Evolutionary conservation across 2,113 vertebrate species (phyloP).

Genomic region (Microtus montanus): DNA sequence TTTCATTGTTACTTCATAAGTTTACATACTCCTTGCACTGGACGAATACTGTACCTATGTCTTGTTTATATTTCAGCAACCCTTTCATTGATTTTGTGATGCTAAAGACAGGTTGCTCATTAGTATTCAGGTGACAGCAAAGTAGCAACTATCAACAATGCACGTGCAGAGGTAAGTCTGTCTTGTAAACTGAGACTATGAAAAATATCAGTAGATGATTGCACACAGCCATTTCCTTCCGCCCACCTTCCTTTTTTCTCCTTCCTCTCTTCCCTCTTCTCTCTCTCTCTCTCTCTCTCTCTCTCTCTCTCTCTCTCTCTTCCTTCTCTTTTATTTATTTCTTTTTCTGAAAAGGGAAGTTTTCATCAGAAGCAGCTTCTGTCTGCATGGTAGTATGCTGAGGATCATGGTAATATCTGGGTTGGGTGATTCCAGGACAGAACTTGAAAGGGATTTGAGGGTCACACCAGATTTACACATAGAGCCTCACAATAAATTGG

Average conservation of each 20-base stretch:
- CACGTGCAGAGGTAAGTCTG: background rate
- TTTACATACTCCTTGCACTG: conserved; percentile 13
- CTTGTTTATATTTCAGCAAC: conserved; percentile 47
- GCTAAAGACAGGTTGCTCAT: conserved; percentile 24
- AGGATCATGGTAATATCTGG: background rate
- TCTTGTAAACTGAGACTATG: conserved; percentile 30
- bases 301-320: accelerated
- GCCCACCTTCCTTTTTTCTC: background rate
- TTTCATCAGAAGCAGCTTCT: background rate
- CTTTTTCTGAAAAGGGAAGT: background rate
- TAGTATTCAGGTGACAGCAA: conserved; percentile 48
- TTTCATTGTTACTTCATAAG: background rate
- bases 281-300: too few relatives aligned
- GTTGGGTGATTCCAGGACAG: background rate
- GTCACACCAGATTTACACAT: background rate
- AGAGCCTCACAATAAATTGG: background rate
- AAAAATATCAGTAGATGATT: background rate
- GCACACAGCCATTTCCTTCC: background rate
- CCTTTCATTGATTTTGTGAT: background rate
- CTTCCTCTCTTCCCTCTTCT: background rate
- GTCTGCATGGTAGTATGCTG: background rate
- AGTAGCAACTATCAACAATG: conserved; percentile 8
- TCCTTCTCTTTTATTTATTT: background rate
- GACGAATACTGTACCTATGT: background rate
- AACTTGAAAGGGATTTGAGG: background rate